Percentiles rank a stretch among this genome's conserved stretches.
These are phyloP conservation scores for Caranx ignobilis DNA, from an alignment of 2,113 vertebrate genomes.

Conservation along the genomic window DNA sequence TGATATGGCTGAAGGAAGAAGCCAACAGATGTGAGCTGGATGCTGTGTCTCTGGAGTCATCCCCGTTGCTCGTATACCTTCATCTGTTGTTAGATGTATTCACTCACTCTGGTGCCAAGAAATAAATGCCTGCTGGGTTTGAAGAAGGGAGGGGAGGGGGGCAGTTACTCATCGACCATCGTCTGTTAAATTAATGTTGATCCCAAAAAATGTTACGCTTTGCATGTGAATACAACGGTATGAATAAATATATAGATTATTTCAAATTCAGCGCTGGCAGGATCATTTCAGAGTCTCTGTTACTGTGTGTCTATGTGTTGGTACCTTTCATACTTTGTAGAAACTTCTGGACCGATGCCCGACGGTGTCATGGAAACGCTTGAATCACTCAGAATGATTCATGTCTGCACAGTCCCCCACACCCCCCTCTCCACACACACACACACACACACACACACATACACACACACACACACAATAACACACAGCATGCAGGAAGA, in stretches of 20 bases:
- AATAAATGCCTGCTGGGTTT: conserved; percentile 73
- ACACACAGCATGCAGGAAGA: conserved; percentile 79
- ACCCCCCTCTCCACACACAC: conserved; percentile 78
- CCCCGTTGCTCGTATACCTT: conserved; percentile 67
- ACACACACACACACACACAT: conserved; percentile 30
- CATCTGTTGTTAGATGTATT: conserved; percentile 79
- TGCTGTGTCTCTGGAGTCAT: conserved; percentile 62
- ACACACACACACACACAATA: conserved; percentile 33
- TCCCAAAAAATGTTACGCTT: conserved; percentile 59
- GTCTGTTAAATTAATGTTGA: conserved; percentile 76
- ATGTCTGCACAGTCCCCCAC: conserved; percentile 90
- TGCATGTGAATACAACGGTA: conserved; percentile 49
- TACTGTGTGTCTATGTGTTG: conserved; percentile 43
- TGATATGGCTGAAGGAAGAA: conserved; percentile 38
- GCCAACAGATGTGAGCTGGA: conserved; percentile 69
- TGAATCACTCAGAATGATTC: conserved; percentile 97
- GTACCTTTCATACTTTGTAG: conserved; percentile 87
- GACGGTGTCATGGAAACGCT: conserved; percentile 99
- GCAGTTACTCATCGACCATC: conserved; percentile 69
- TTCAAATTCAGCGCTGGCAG: conserved; percentile 39
- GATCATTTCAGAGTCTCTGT: conserved; percentile 39
- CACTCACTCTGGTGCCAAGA: conserved; percentile 71
- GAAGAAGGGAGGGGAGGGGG: conserved; percentile 12
- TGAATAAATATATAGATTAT: conserved; percentile 62
- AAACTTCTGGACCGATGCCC: conserved; percentile 94